Percentiles rank a stretch among this genome's conserved stretches.
phyloP scores from a whole-genome alignment of 1,140 invertebrate species.

The Heliconius hermathena region DNA sequence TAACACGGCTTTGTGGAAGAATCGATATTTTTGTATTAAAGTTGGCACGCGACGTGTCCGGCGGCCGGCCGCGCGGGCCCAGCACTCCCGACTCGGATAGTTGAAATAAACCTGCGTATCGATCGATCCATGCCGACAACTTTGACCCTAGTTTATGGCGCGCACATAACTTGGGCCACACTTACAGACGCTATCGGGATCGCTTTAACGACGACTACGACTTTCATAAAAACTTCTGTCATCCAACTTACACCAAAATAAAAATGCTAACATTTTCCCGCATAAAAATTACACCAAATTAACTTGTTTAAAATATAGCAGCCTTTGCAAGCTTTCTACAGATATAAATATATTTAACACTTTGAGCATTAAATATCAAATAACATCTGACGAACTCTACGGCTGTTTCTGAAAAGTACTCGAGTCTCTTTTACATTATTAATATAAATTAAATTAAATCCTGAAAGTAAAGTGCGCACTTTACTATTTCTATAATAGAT shows the following conservation, averaged over 20 bases:
- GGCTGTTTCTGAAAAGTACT: conserved; percentile 8
- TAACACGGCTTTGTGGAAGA: conserved; percentile 78
- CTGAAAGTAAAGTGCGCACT: not conserved
- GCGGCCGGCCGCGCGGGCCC: conserved; percentile 51
- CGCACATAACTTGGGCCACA: conserved; percentile 62
- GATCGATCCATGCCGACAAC: conserved; percentile 70
- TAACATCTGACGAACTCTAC: not conserved
- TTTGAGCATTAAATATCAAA: not conserved
- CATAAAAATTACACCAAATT: conserved; percentile 3
- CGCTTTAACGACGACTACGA: conserved; percentile 17
- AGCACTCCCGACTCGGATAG: conserved; percentile 45
- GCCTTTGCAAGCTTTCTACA: not conserved
- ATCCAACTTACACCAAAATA: conserved; percentile 28
- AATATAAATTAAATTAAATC: not conserved
- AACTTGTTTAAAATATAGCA: conserved; percentile 1
- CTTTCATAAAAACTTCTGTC: conserved; percentile 49
- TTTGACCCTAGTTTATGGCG: conserved; percentile 74
- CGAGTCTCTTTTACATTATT: not conserved
- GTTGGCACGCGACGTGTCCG: conserved; percentile 77
- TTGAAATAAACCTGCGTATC: conserved; percentile 69
- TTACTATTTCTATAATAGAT: not conserved
- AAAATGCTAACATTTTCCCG: conserved; percentile 18
- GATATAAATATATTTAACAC: conserved; percentile 8
- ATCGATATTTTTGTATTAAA: conserved; percentile 81
- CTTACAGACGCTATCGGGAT: conserved; percentile 47